Conservation (phyloP, 2,888 invertebrate species). For the Leptinotarsa peninsularis region DNA sequence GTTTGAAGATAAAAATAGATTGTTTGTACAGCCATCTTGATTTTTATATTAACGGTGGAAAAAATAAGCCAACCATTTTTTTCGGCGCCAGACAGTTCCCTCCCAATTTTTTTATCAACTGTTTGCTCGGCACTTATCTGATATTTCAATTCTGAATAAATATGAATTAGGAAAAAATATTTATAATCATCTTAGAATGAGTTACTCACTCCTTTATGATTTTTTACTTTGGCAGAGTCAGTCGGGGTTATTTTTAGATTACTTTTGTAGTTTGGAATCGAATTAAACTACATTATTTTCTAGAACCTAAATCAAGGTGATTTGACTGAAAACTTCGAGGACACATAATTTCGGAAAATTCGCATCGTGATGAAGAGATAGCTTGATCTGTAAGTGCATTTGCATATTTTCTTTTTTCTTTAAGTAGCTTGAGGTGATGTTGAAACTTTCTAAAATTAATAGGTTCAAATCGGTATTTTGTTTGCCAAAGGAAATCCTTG, state of each 20-base stretch:
- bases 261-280: constrained; percentile 35
- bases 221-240: constrained; percentile 33
- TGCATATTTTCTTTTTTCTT: neutral
- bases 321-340: constrained; percentile 5
- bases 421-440: neutral
- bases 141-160: constrained; percentile 34
- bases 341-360: neutral
- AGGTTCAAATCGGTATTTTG: neutral
- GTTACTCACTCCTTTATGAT: constrained; percentile 31
- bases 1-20: constrained; percentile 63
- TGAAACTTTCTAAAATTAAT: constrained; percentile 18
- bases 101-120: constrained; percentile 44
- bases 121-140: constrained; percentile 42
- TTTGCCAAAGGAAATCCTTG: constrained; percentile 13
- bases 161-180: constrained; percentile 25
- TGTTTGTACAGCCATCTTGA: constrained; percentile 66
- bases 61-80: constrained; percentile 47
- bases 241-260: constrained; percentile 42
- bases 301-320: constrained; percentile 38
- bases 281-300: constrained; percentile 33
- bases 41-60: constrained; percentile 49
- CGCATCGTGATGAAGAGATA: constrained; percentile 5
- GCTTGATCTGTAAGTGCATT: constrained; percentile 1
- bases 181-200: constrained; percentile 20
- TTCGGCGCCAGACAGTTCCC: constrained; percentile 35